phyloP scores from a whole-genome alignment of 2,797 vertebrate species.

The Ctenopoma kingsleyae region DNA sequence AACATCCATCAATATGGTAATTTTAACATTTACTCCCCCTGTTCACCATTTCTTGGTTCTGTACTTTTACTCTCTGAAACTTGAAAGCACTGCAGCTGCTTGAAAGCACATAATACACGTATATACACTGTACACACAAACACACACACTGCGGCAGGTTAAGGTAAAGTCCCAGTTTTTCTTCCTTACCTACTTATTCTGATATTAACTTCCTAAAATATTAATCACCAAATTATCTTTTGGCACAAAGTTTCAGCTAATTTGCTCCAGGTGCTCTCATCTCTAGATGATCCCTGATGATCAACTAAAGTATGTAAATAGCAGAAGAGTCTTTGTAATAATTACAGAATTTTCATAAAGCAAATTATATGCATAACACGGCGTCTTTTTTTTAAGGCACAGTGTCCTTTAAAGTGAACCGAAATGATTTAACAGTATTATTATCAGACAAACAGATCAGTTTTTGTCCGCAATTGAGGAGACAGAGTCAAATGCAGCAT shows the following conservation, averaged over 20 bases:
- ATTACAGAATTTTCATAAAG: conserved; percentile 63
- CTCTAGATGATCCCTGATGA: conserved; percentile 78
- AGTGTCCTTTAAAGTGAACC: conserved; percentile 59
- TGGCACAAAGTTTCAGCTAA: conserved; percentile 83
- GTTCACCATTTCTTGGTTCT: conserved; percentile 79
- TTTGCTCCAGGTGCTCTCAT: conserved; percentile 75
- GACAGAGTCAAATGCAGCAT: conserved; percentile 6
- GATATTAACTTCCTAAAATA: conserved; percentile 84
- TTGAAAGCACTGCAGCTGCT: conserved; percentile 73
- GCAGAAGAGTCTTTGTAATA: conserved; percentile 67
- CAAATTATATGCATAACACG: conserved; percentile 67
- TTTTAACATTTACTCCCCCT: conserved; percentile 91
- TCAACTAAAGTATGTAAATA: conserved; percentile 84
- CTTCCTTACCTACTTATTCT: conserved; percentile 70
- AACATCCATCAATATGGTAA: conserved; percentile 92
- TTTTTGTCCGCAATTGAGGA: conserved; percentile 9
- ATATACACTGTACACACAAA: background rate
- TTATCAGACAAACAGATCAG: conserved; percentile 30
- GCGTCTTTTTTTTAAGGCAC: conserved; percentile 46
- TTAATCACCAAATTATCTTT: conserved; percentile 85
- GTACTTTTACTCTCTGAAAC: conserved; percentile 77
- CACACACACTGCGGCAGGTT: conserved; percentile 54
- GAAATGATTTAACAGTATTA: conserved; percentile 22
- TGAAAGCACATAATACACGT: conserved; percentile 47
- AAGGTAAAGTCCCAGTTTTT: conserved; percentile 68